These are phyloP conservation scores for Apteryx mantelli DNA, from an alignment of 2,113 vertebrate genomes.

Conservation along the genomic window DNA sequence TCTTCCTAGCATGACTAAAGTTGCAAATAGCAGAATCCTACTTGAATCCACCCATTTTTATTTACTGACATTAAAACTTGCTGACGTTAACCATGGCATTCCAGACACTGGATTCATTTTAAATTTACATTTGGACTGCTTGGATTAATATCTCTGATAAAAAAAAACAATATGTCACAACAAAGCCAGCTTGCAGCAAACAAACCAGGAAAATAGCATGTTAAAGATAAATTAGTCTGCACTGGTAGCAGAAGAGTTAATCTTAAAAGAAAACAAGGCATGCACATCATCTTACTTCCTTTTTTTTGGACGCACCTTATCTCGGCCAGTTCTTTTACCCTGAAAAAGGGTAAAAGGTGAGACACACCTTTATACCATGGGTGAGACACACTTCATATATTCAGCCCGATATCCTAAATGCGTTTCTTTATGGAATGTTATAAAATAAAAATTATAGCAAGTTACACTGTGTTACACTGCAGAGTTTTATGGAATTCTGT, in stretches of 20 bases:
- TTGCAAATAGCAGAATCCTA: background rate
- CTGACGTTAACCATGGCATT: background rate
- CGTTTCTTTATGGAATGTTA: background rate
- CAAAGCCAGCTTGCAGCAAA: background rate
- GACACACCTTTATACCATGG: constrained; percentile 38
- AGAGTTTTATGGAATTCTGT: background rate
- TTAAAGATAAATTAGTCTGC: constrained; percentile 59
- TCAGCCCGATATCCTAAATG: background rate
- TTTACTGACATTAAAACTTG: background rate
- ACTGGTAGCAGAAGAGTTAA: constrained; percentile 48
- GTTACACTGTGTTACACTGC: background rate
- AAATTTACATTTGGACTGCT: background rate
- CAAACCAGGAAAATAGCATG: background rate
- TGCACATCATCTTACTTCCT: constrained; percentile 77
- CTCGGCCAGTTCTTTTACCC: constrained; percentile 71
- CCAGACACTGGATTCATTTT: background rate
- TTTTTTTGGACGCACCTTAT: constrained; percentile 77
- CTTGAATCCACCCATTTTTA: background rate
- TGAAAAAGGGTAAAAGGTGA: constrained; percentile 49
- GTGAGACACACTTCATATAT: constrained; percentile 10
- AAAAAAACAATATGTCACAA: background rate
- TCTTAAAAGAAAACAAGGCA: constrained; percentile 59
- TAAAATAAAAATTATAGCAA: background rate
- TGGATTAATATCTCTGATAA: background rate
- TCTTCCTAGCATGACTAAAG: background rate